These are phyloP conservation scores for Pluvialis apricaria DNA, from an alignment of 2,113 vertebrate genomes.

Conservation along the genomic window DNA sequence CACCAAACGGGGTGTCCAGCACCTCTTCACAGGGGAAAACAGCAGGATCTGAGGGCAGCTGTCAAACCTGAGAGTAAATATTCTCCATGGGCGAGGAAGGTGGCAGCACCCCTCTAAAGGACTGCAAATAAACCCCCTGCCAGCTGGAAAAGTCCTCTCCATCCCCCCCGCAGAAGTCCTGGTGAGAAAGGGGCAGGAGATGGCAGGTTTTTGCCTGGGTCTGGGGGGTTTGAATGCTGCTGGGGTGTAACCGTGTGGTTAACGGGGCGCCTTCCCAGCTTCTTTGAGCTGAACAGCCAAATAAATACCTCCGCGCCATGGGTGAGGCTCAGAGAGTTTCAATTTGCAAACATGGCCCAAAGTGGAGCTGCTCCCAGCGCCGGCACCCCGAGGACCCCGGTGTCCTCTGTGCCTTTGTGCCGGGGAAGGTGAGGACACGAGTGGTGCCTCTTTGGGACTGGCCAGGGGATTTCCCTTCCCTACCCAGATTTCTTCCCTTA, in stretches of 20 bases:
- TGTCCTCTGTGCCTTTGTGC: background rate
- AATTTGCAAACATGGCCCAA: rapidly evolving
- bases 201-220: background rate
- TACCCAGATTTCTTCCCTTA: background rate
- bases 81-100: background rate
- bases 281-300: background rate
- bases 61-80: background rate
- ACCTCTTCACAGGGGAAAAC: background rate
- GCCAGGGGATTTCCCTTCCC: background rate
- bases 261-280: rapidly evolving
- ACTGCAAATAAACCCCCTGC: rapidly evolving
- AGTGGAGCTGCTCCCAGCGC: background rate
- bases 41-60: background rate
- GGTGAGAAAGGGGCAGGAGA: background rate
- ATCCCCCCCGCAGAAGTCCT: background rate
- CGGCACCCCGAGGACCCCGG: rapidly evolving
- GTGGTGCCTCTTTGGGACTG: background rate
- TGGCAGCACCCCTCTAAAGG: background rate
- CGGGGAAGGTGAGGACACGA: background rate
- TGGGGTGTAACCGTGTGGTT: background rate
- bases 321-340: background rate
- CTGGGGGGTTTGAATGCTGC: background rate
- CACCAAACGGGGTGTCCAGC: rapidly evolving
- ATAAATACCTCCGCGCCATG: rapidly evolving
- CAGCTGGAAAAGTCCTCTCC: background rate